Evolutionary conservation across 2,797 vertebrate genomes (phyloP).

Genomic region (Synanceia verrucosa): DNA sequence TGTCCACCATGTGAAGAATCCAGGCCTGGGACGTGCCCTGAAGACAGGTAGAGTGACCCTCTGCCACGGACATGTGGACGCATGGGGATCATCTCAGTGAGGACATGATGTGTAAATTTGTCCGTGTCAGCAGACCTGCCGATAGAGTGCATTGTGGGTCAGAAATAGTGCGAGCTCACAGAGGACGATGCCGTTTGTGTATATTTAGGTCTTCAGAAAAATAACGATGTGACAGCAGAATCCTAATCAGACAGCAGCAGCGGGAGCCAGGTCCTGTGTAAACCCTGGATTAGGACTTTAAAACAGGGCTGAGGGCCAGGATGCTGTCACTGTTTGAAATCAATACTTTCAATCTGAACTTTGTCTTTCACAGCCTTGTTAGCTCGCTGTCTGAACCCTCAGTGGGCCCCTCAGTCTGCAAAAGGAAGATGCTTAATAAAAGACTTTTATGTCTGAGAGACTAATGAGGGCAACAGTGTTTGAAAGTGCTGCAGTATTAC

Average conservation of each 20-base stretch:
- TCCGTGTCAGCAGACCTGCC: slow-evolving; percentile 68
- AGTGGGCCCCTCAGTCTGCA: background rate
- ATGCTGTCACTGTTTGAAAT: background rate
- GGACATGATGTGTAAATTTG: slow-evolving; percentile 73
- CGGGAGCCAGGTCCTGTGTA: slow-evolving; percentile 3
- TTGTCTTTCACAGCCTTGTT: slow-evolving; percentile 44
- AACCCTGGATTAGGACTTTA: slow-evolving; percentile 22
- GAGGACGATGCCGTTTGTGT: slow-evolving; percentile 37
- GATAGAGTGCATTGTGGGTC: slow-evolving; percentile 65
- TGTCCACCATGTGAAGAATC: slow-evolving; percentile 42
- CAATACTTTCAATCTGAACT: slow-evolving; percentile 31
- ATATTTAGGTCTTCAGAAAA: slow-evolving; percentile 59
- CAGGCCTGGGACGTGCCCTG: background rate
- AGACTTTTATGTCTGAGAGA: too few relatives aligned
- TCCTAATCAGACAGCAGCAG: slow-evolving; percentile 54
- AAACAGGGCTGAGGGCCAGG: background rate
- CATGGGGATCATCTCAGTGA: slow-evolving; percentile 28
- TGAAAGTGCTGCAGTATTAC: too few relatives aligned
- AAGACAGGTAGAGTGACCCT: slow-evolving; percentile 45
- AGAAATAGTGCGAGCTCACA: slow-evolving; percentile 60
- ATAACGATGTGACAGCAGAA: slow-evolving; percentile 50
- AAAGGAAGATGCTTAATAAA: background rate
- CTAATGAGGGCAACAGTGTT: too few relatives aligned
- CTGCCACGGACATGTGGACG: slow-evolving; percentile 23
- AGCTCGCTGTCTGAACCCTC: slow-evolving; percentile 1